Conservation (phyloP, 2,113 vertebrate genomes). For the Herpetotheres cachinnans region DNA sequence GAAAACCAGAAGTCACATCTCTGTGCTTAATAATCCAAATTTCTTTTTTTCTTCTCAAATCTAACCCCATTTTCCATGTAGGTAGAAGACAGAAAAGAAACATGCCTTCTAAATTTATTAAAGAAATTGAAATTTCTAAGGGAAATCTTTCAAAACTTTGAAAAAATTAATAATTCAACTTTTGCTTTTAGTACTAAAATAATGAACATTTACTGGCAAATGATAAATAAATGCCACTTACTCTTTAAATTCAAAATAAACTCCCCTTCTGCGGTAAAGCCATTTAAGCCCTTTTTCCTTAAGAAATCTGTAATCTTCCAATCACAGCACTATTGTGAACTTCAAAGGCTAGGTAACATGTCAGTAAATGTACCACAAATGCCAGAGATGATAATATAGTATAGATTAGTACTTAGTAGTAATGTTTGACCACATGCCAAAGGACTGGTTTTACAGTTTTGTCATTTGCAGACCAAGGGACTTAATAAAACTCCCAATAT, state of each 20-base stretch:
- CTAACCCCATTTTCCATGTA: slow-evolving; percentile 15
- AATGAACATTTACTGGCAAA: neutral
- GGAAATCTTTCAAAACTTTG: neutral
- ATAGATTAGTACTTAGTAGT: neutral
- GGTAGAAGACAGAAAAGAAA: neutral
- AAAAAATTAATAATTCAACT: neutral
- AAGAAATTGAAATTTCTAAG: neutral
- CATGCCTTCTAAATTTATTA: neutral
- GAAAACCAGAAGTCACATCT: slow-evolving; percentile 1
- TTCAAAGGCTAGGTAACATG: neutral
- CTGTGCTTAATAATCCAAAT: neutral
- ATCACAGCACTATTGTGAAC: neutral
- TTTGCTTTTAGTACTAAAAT: neutral
- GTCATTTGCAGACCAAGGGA: neutral
- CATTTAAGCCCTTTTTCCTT: neutral
- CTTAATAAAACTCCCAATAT: neutral
- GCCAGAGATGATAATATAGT: neutral
- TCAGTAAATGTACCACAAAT: neutral
- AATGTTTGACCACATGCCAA: neutral
- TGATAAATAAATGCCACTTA: neutral
- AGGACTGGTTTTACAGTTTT: neutral
- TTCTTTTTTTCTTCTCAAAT: neutral
- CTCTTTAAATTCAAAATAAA: neutral
- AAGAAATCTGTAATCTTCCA: neutral
- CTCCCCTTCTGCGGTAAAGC: neutral